These are phyloP conservation scores for Sitophilus oryzae DNA, from an alignment of 1,140 invertebrate genomes.

Conservation along the genomic window DNA sequence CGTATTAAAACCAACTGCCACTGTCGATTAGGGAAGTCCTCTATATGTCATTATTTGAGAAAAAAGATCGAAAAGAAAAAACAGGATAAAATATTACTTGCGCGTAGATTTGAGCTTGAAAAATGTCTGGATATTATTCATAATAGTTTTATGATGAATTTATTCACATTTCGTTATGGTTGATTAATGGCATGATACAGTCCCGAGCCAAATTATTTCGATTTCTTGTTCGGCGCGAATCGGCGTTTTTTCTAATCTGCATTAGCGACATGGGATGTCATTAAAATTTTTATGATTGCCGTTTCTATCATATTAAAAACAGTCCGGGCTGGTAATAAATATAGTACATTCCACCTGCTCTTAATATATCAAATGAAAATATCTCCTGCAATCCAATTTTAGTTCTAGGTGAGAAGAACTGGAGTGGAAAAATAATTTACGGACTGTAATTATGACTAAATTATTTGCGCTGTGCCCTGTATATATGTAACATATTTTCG, in stretches of 20 bases:
- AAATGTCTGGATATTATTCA: no score
- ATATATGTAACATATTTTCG: no score
- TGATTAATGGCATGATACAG: not conserved
- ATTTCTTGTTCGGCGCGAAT: not conserved
- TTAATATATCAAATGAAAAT: constrained; percentile 6
- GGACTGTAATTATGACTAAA: not conserved
- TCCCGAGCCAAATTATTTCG: constrained; percentile 1
- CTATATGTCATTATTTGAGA: no score
- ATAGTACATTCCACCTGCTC: constrained; percentile 9
- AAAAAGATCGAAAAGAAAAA: no score
- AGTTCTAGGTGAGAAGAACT: not conserved
- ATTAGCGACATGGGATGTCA: constrained; percentile 4
- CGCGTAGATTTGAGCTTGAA: no score
- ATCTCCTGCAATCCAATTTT: not conserved
- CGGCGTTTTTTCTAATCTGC: constrained; percentile 1
- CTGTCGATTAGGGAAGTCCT: no score
- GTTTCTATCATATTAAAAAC: not conserved
- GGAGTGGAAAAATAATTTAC: not conserved
- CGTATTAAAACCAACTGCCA: no score
- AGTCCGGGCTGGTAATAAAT: not conserved
- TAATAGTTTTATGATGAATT: no score
- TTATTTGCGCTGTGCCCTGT: no score
- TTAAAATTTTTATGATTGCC: constrained; percentile 2
- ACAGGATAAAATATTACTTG: no score
- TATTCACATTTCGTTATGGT: not conserved